Percentiles rank a stretch among this genome's conserved stretches.
phyloP scores from a whole-genome alignment of 2,797 vertebrate genomes.

The Micropoecilia bifurca region DNA sequence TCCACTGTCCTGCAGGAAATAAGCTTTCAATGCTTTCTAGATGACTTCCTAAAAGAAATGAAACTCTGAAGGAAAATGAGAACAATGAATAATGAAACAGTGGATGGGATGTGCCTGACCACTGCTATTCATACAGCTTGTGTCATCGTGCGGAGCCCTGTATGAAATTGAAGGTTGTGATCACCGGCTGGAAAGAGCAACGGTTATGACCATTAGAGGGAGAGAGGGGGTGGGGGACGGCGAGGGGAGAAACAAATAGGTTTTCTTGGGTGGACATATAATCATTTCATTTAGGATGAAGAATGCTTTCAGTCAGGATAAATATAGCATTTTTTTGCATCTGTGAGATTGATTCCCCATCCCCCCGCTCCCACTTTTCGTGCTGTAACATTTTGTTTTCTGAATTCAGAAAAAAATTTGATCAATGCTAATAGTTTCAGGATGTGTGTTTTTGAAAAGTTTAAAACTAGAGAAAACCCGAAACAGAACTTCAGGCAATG shows the following conservation, averaged over 20 bases:
- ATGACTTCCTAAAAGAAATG: slow-evolving; percentile 81
- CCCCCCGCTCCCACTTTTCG: not conserved
- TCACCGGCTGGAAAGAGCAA: slow-evolving; percentile 63
- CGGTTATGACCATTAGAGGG: slow-evolving; percentile 46
- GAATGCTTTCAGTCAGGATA: slow-evolving; percentile 30
- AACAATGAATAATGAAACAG: slow-evolving; percentile 81
- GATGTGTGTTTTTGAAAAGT: not conserved
- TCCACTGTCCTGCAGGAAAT: slow-evolving; percentile 70
- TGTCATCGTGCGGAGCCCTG: slow-evolving; percentile 51
- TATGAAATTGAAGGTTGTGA: slow-evolving; percentile 76
- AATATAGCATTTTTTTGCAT: slow-evolving; percentile 42
- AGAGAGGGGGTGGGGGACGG: not conserved
- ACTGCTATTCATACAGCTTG: slow-evolving; percentile 62
- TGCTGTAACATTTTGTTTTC: not conserved
- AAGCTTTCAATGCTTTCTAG: slow-evolving; percentile 76
- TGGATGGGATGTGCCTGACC: slow-evolving; percentile 72
- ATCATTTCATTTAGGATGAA: slow-evolving; percentile 55
- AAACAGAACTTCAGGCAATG: not conserved
- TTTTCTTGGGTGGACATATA: slow-evolving; percentile 54
- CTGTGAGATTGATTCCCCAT: slow-evolving; percentile 36
- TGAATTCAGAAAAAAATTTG: slow-evolving; percentile 26
- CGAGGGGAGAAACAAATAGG: slow-evolving; percentile 54
- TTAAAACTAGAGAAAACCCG: not conserved
- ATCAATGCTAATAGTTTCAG: not conserved
- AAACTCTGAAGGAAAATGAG: slow-evolving; percentile 74